These are phyloP conservation scores for Calidris pugnax DNA, from an alignment of 2,113 vertebrate genomes.

Conservation along the genomic window DNA sequence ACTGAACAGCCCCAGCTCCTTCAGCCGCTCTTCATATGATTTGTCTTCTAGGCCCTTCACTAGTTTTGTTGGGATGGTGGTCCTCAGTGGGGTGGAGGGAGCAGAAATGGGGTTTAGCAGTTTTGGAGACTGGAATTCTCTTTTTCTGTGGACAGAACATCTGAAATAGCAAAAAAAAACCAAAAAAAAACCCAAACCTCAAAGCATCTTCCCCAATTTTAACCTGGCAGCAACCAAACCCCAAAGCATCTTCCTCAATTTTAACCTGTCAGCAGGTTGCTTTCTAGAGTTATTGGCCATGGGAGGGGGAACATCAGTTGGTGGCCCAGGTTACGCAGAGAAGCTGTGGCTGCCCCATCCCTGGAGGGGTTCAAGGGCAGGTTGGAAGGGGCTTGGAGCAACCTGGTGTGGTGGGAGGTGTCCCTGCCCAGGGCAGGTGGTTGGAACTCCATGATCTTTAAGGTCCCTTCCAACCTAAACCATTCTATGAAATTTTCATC, in stretches of 20 bases:
- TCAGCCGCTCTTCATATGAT: too few relatives aligned
- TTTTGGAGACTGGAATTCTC: background rate
- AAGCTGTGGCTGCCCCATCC: background rate
- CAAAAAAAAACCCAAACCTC: too few relatives aligned
- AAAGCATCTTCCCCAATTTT: too few relatives aligned
- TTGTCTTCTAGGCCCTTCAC: too few relatives aligned
- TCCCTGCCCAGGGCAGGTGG: background rate
- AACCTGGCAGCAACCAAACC: too few relatives aligned
- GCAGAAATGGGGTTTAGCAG: too few relatives aligned
- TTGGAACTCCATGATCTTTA: too few relatives aligned
- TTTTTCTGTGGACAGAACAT: background rate
- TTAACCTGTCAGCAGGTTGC: too few relatives aligned
- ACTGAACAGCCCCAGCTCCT: too few relatives aligned
- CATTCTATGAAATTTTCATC: background rate
- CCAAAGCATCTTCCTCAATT: background rate
- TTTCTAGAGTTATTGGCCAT: background rate
- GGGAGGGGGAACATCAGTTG: rapidly evolving
- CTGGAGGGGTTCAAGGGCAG: background rate
- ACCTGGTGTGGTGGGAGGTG: background rate
- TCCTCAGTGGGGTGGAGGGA: background rate
- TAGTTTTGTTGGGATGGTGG: too few relatives aligned
- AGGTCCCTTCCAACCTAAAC: background rate
- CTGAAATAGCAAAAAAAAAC: rapidly evolving
- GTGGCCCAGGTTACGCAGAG: background rate
- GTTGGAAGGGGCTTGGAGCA: background rate